Evolutionary conservation across 2,888 invertebrate species (phyloP), one percentile per base, ranked within the genome.

Genomic region (Drosophila leonis): DNA sequence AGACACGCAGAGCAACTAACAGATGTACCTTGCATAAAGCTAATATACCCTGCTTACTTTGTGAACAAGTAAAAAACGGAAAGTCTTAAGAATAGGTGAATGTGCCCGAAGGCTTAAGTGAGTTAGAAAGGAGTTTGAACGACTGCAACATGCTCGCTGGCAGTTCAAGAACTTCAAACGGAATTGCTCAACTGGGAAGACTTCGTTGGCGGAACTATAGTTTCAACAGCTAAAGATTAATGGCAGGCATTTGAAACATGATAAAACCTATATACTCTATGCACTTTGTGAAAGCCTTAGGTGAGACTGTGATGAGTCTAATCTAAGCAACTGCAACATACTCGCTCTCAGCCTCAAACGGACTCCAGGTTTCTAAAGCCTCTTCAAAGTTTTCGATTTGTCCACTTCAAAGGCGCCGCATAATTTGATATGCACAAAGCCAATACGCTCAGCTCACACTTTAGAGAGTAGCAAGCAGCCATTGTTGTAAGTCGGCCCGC

Each of bases 401-500:
- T 1, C 10, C 4, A 27, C 37, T 10, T 49, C 35, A 48, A 29
- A 39, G 18, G 13, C 4, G 48, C 52, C 52, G 52, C 24, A 2
- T 15, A 24, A 15, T 15, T 5, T 18, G 35, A 15, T 29, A 31
- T 49, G 31, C 37, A 1, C 29, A 20, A 37, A 37, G 24, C n/a
- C 52, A 29, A 41, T 41, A 55, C 41, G 9, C 55, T 29, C 55
- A n/a, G 1, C 27, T 37, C 41, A 18, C 48, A 48, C 18, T 49
- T 48, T 35, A 24, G 51, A 52, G 35, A 52, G 51, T 10, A 51
- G 4, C 27, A 8, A 24, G 46, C 9, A 29, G 48, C 29, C 29
- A n/a, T 48, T 49, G 52, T 24, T 10, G 52, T 15, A 6, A 37
- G 52, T 27, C 37, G 37, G 52, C 1, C 1, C 35, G 66, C 52